These are phyloP conservation scores for Meloe dianella DNA, from an alignment of 2,888 invertebrate genomes.

Conservation along the genomic window DNA sequence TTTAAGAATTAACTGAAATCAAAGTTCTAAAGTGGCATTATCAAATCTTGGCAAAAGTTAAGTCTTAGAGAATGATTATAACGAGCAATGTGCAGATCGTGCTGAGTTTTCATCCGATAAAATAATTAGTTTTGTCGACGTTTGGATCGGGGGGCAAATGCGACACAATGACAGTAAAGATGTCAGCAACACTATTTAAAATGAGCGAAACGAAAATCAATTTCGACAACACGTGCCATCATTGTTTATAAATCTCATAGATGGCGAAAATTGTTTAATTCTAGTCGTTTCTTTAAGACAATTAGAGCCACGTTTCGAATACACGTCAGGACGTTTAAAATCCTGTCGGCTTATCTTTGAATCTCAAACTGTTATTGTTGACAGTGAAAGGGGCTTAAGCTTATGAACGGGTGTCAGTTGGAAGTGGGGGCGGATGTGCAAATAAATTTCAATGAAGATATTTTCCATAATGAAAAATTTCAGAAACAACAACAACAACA, in stretches of 20 bases:
- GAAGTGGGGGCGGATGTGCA: not conserved
- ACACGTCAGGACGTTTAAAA: not conserved
- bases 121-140: slow-evolving; percentile 27
- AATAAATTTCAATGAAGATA: not conserved
- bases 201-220: too few relatives aligned
- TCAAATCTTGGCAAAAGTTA: slow-evolving; percentile 33
- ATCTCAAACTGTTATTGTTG: slow-evolving; percentile 2
- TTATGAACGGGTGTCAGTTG: not conserved
- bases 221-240: too few relatives aligned
- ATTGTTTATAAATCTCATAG: not conserved
- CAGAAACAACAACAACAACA: not conserved
- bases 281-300: not conserved
- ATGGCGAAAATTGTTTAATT: too few relatives aligned
- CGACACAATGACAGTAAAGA: too few relatives aligned
- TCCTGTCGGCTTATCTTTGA: not conserved
- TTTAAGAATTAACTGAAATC: slow-evolving; percentile 31
- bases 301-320: not conserved
- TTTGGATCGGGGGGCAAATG: too few relatives aligned
- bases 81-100: slow-evolving; percentile 36
- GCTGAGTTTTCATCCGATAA: slow-evolving; percentile 36
- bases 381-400: not conserved
- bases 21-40: slow-evolving; percentile 35
- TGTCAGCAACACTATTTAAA: not conserved
- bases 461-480: not conserved
- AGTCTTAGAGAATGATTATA: slow-evolving; percentile 35